Evolutionary conservation across 2,113 vertebrate genomes (phyloP).

Genomic region (Pagrus major): DNA sequence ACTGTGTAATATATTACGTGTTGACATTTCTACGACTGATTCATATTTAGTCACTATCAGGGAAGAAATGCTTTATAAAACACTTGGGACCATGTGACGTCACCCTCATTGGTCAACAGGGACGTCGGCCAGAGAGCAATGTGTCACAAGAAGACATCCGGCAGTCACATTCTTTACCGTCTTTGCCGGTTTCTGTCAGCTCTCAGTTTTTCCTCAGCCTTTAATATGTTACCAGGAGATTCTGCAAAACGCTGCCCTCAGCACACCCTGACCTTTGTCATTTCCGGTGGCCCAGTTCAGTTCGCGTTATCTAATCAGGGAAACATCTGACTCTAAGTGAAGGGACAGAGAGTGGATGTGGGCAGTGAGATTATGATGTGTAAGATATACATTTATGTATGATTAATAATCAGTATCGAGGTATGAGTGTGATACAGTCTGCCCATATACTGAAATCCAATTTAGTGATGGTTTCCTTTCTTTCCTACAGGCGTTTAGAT

Average conservation of each 20-base stretch:
- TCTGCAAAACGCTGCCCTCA: slow-evolving; percentile 74
- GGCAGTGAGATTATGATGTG: background rate
- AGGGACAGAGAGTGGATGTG: slow-evolving; percentile 2
- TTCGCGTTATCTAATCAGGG: slow-evolving; percentile 80
- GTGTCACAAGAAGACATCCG: slow-evolving; percentile 55
- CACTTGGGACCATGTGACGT: slow-evolving; percentile 17
- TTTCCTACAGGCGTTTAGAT: background rate
- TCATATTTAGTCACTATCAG: slow-evolving; percentile 6
- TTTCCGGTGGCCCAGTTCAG: slow-evolving; percentile 72
- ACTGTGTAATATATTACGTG: slow-evolving; percentile 7
- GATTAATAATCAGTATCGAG: background rate
- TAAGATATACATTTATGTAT: background rate
- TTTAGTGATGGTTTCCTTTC: background rate
- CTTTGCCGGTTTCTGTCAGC: slow-evolving; percentile 32
- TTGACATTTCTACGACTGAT: slow-evolving; percentile 8
- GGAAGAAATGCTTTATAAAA: slow-evolving; percentile 17
- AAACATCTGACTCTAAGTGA: slow-evolving; percentile 64
- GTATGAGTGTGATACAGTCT: background rate
- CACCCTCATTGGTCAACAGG: slow-evolving; percentile 12
- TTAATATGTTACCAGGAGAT: slow-evolving; percentile 81
- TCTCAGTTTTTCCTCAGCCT: slow-evolving; percentile 46
- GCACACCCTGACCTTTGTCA: slow-evolving; percentile 82
- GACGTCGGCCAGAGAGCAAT: slow-evolving; percentile 20
- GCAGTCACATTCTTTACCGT: slow-evolving; percentile 40
- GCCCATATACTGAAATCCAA: background rate